Base-by-base conservation (phyloP, 2,797 vertebrate species). In the Carduelis carduelis region DNA sequence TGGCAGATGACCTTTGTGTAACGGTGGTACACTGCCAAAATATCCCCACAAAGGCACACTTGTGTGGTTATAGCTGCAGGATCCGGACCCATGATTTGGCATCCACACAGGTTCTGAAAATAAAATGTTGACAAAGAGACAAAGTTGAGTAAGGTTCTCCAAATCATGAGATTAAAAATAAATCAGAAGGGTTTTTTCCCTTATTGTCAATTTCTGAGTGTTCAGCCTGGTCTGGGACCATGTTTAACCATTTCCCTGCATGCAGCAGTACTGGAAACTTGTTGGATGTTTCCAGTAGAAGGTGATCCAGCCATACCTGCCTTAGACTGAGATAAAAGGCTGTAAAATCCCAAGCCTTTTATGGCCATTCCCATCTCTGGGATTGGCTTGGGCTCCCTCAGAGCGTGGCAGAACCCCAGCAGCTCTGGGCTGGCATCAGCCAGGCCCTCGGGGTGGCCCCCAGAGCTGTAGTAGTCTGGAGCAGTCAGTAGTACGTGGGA, bases 401-500 rank as follows among this genome's bases (percentile, higher is more conserved):
- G 35, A 34, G 63, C 50, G 3, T 27, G 70, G 69, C 11, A n/a
- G 32, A 28, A 12, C 14, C 17, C 11, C 6, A 23, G 32, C 15
- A 53, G n/a, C 39, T 66, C 47, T 8, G 41, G 1, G 1, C 41
- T 1, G 1, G 35, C 2, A 0, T 4, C 7, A 5, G 47, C 13
- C 14, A 7, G 39, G 4, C n/a, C n/a, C 28, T 60, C 26, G 4
- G 47, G 52, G 35, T 32, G 81, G 12, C 69, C 60, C 57, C 7
- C 1, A 0, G 68, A 79, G 88, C 68, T 64, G 61, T 60, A 83
- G 75, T 69, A 82, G 59, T 28, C 44, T 53, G 75, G 72, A 90
- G 82, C 80, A 35, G 55, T 2, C 76, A n/a, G 60, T 60, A 75
- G 93, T 63, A 93, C 0, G 83, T 95, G 89, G 95, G 96, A 80